These are phyloP conservation scores for Nezara viridula DNA, from an alignment of 2,888 invertebrate genomes.

Conservation along the genomic window DNA sequence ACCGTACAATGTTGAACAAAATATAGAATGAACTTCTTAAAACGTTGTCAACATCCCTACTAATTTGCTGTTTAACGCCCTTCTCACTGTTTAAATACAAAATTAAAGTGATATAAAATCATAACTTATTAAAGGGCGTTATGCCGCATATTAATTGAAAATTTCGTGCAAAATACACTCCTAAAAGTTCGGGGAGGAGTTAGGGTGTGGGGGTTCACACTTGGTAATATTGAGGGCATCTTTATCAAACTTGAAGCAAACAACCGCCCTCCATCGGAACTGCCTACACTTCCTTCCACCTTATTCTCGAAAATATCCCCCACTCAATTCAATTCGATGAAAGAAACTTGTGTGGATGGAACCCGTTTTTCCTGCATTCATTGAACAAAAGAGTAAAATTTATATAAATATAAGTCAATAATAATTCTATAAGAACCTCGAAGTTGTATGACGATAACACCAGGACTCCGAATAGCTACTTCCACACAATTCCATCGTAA, in stretches of 20 bases:
- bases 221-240: constrained; percentile 35
- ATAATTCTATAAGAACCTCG: too few relatives aligned
- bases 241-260: constrained; percentile 35
- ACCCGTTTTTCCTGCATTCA: neutral
- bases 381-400: neutral
- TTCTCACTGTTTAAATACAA: neutral
- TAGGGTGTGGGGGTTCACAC: neutral
- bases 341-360: neutral
- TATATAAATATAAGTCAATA: too few relatives aligned
- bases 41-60: neutral
- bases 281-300: neutral
- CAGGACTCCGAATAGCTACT: too few relatives aligned
- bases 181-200: neutral
- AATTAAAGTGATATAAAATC: neutral
- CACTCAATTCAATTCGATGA: neutral
- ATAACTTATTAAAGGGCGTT: neutral
- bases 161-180: constrained; percentile 5
- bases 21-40: neutral
- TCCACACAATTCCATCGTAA: too few relatives aligned
- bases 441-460: too few relatives aligned
- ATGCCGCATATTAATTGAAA: constrained; percentile 28
- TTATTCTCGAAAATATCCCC: neutral
- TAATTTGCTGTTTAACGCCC: neutral
- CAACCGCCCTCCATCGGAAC: constrained; percentile 12
- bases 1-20: neutral